phyloP scores from a whole-genome alignment of 2,888 invertebrate species.

The Carcina quercana region DNA sequence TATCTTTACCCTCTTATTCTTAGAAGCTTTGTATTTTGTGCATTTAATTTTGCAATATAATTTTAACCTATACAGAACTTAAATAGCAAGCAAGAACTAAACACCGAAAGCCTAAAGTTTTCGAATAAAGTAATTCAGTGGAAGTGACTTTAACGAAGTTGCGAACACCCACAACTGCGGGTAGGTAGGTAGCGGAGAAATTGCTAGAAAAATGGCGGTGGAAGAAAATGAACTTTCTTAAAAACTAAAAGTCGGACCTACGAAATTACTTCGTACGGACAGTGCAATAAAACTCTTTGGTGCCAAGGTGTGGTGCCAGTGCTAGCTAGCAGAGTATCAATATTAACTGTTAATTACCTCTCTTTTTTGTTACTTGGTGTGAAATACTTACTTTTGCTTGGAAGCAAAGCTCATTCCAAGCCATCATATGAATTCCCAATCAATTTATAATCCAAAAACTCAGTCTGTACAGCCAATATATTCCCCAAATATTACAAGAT shows the following conservation, averaged over 20 bases:
- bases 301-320: slow-evolving; percentile 32
- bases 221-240: slow-evolving; percentile 68
- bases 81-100: not conserved
- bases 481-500: no score
- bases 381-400: no score
- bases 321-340: no score
- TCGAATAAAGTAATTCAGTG: slow-evolving; percentile 7
- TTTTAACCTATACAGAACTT: not conserved
- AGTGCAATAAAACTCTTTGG: slow-evolving; percentile 72
- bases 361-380: no score
- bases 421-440: no score
- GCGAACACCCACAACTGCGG: slow-evolving; percentile 31
- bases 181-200: slow-evolving; percentile 20
- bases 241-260: slow-evolving; percentile 72
- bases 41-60: no score
- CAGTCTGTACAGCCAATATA: no score
- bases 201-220: slow-evolving; percentile 54
- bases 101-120: not conserved
- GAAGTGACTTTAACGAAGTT: slow-evolving; percentile 13
- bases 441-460: no score
- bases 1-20: no score
- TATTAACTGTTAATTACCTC: no score
- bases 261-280: slow-evolving; percentile 72
- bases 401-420: no score
- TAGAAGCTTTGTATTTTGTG: no score